Percentiles rank a stretch among this genome's conserved stretches.
Evolutionary conservation across 2,113 vertebrate species (phyloP).

Genomic region (Ursus arctos): DNA sequence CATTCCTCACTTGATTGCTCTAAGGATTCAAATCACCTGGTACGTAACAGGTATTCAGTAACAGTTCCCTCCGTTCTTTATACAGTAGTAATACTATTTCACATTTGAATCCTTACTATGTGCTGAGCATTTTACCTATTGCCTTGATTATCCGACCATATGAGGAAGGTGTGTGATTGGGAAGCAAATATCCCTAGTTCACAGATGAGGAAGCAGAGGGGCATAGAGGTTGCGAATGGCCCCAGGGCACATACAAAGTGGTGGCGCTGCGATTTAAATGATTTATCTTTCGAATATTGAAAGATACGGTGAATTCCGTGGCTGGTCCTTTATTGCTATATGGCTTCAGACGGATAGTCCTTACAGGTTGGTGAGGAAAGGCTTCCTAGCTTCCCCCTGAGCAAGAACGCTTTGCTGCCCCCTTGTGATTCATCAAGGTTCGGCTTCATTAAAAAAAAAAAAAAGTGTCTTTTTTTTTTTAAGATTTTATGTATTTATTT

Average conservation of each 20-base stretch:
- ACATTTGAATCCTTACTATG: neutral
- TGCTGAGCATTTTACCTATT: neutral
- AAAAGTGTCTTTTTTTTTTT: accelerated
- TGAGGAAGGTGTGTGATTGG: neutral
- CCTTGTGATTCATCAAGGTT: conserved; percentile 53
- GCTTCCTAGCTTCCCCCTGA: neutral
- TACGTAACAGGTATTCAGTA: neutral
- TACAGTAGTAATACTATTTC: neutral
- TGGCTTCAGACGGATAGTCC: neutral
- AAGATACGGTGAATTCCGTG: neutral
- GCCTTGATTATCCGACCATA: neutral
- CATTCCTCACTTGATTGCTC: neutral
- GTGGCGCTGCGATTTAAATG: neutral
- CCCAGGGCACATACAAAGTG: neutral
- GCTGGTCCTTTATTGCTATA: neutral
- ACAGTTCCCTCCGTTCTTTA: neutral
- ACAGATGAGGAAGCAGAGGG: neutral
- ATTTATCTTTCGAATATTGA: neutral
- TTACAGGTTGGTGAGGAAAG: neutral
- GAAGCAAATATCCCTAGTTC: neutral
- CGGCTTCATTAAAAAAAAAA: neutral
- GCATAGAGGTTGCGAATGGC: neutral
- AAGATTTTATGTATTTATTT: neutral
- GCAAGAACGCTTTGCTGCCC: conserved; percentile 70
- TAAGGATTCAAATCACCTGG: neutral